Evolutionary conservation across 2,888 invertebrate genomes (phyloP), one percentile per base, ranked within the genome.

Genomic region (Parnassius apollo): DNA sequence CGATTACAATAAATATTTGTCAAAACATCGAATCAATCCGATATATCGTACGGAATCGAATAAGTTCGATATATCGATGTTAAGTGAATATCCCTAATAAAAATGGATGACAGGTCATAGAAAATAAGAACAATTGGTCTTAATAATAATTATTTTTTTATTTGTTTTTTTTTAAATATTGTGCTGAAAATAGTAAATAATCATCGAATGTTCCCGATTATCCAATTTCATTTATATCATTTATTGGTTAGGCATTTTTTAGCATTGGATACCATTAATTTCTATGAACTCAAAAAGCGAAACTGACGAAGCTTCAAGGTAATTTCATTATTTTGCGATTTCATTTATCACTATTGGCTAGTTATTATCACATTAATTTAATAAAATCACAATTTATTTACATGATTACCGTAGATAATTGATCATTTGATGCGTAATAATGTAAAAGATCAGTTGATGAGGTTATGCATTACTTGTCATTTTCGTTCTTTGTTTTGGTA

Each of bases 271-370:
- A 84, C 76, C 76, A 85, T 78, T 78, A 76, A 80, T 88, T 92
- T 92, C 92, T 91, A 92, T 92, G 92, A 92, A 90, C 92, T 84
- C 92, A 72, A 89, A 90, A 86, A 88, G 91, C 83, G 88, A 91
- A 85, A 83, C 87, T 85, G 92, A 88, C 91, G 92, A 91, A 91
- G 92, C 92, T 92, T 91, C 92, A 90, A 92, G 92, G 92, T 92
- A 89, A 88, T 75, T 77, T 68, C 71, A 70, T 59, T 49, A 63
- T 72, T 59, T 71, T 75, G 75, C 80, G 78, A 74, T 53, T 49
- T 51, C 53, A 50, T 44, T 57, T 57, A 44, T 42, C 42, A 56
- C 42, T 54, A 1, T 11, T 42, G 44, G 22, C 2, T 57, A 45
- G 7, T 53, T 46, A 53, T 8, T 12, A 58, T 10, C 4, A 18